Evolutionary conservation across 1,140 invertebrate genomes (phyloP), one percentile per base, ranked within the genome.

Genomic region (Lineus longissimus): DNA sequence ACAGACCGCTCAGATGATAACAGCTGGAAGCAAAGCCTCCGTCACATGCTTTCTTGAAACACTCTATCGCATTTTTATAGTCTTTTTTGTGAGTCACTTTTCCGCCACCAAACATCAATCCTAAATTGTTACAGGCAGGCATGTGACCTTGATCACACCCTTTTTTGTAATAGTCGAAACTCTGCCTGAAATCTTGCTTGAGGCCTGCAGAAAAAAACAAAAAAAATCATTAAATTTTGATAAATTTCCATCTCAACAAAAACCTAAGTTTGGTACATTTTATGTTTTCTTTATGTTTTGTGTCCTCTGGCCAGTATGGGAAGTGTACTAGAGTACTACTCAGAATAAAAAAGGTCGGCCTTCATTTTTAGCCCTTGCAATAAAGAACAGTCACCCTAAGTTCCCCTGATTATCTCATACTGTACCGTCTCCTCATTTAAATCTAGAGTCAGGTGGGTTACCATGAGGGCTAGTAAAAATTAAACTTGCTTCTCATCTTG

Each of bases 1-100:
- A 93, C 81, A 94, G 86, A 19, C 88, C 87, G 29, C 90, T 89
- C 0, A 94, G 74, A 68, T 88, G 88, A 72, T 89, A 91, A 74
- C 94, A 96, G n/a, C 88, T 90, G 69, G 86, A 88, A 1, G 86
- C 84, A 67, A 81, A 74, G 59, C 89, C 86, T 15, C 84, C 74
- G 27, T 86, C 80, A 75, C 92, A 95, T 13, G 87, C 86, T 73
- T 88, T 89, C 45, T 87, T 86, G 2, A 95, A 80, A 63, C 87
- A 85, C 55, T 86, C 81, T 67, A 90, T 73, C 15, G 88, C 90
- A 81, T 84, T 60, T 1, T 70, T 67, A 57, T 64, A 62, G 65
- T 83, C 73, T 56, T 70, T 64, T 43, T 73, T 51, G 27, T 70
- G 41, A 22, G 62, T 61, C 31, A 72, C 29, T 17, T 70, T 68